Base-by-base conservation (phyloP, 2,113 vertebrate genomes). In the Channa argus region DNA sequence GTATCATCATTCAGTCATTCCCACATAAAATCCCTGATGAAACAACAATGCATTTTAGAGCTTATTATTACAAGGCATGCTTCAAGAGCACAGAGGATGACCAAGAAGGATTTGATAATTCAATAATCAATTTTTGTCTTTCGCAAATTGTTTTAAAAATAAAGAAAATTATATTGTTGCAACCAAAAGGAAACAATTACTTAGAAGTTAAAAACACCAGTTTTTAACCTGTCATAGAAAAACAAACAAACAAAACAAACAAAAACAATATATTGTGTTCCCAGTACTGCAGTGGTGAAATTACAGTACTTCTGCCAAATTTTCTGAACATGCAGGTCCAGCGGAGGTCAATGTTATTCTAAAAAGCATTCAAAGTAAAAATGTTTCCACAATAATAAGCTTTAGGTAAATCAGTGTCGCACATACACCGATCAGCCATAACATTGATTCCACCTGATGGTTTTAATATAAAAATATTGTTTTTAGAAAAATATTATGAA, bases 21-120 rank as follows among this genome's bases (percentile, higher is more conserved):
- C 88, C 79, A 79, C 72, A 87, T 78, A 86, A 87, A 89, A 85
- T 93, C 90, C 90, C 89, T 92, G 89, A 92, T 88, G 41, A 86
- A 80, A 80, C 70, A 82, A 88, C 53, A 76, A 77, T 82, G 63
- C 68, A 82, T 80, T 64, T 64, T 84, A 85, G 90, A 86, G 89
- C 83, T 87, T 89, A 67, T 75, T 24, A 24, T 24, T 24, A 24
- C 60, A 77, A 63, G 60, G 82, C 92, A 93, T 92, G 92, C 92
- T 91, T 82, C 6, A 77, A 84, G 84, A 85, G 87, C 81, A 86
- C 79, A 88, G 72, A 89, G 13, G 43, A 88, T 63, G 41, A 54
- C 43, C 56, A 37, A 47, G 71, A 49, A 66, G 13, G 7, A 11
- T 50, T 74, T 71, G 24, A 24, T 24, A 24, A 24, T 24, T 24